A percentile compares a stretch with the other conserved stretches of the same genome.
Conservation (phyloP, 2,113 vertebrate genomes). For the Grammomys surdaster region DNA sequence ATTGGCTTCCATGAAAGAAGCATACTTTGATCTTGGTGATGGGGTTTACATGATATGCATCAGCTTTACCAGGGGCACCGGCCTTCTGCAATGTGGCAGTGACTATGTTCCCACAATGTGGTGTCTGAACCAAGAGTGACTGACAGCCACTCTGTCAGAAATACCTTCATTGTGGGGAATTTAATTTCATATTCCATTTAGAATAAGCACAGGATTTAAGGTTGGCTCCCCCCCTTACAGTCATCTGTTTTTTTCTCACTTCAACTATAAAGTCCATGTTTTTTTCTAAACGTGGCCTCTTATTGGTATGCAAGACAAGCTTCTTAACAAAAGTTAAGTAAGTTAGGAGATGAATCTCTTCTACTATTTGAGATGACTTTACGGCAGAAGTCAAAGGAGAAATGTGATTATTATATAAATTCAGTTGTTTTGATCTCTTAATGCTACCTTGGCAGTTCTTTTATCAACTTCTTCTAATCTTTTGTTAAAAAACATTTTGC, state of each 20-base stretch:
- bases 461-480: constrained; percentile 48
- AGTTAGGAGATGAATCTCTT: constrained; percentile 52
- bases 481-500: constrained; percentile 55
- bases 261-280: constrained; percentile 57
- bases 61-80: constrained; percentile 89
- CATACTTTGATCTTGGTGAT: constrained; percentile 90
- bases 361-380: constrained; percentile 58
- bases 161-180: constrained; percentile 89
- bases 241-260: constrained; percentile 71
- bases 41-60: constrained; percentile 91
- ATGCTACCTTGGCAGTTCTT: constrained; percentile 43
- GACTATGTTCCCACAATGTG: constrained; percentile 85
- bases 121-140: constrained; percentile 87
- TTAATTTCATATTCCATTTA: constrained; percentile 89
- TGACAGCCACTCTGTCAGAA: constrained; percentile 89
- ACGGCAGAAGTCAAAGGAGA: constrained; percentile 39
- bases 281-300: constrained; percentile 45
- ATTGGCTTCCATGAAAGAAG: constrained; percentile 91
- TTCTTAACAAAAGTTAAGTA: constrained; percentile 71
- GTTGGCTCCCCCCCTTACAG: constrained; percentile 73
- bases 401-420: constrained; percentile 59
- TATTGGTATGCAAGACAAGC: constrained; percentile 47
- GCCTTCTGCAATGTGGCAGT: constrained; percentile 85
- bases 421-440: constrained; percentile 66
- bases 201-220: constrained; percentile 88